These are phyloP conservation scores for Morpho deidamia DNA, from an alignment of 2,888 invertebrate species.

Conservation along the genomic window DNA sequence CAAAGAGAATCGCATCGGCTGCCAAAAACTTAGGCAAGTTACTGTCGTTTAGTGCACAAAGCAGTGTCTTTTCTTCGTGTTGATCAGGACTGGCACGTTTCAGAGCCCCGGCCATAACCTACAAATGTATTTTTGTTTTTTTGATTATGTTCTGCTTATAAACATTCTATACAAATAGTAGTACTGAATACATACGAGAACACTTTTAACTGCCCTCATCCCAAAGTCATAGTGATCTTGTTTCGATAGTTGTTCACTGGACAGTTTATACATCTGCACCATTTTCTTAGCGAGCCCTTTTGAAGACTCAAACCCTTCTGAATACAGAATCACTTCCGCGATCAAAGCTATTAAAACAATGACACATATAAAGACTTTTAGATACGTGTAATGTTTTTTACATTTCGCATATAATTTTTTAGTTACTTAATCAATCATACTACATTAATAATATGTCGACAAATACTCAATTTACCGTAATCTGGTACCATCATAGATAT, in stretches of 20 bases:
- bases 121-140: background rate
- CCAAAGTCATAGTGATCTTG: slow-evolving; percentile 96
- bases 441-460: too few species aligned
- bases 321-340: slow-evolving; percentile 95
- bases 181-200: slow-evolving; percentile 73
- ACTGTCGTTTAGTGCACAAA: slow-evolving; percentile 91
- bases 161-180: too few species aligned
- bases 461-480: slow-evolving; percentile 79
- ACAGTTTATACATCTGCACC: slow-evolving; percentile 95
- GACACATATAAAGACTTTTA: too few species aligned
- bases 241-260: slow-evolving; percentile 93
- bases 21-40: slow-evolving; percentile 94
- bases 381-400: too few species aligned
- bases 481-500: slow-evolving; percentile 96
- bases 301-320: slow-evolving; percentile 94
- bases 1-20: slow-evolving; percentile 90
- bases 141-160: too few species aligned
- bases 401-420: too few species aligned
- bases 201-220: slow-evolving; percentile 96
- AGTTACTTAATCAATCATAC: too few species aligned
- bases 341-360: slow-evolving; percentile 80
- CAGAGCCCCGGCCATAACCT: slow-evolving; percentile 92
- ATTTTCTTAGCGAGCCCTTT: slow-evolving; percentile 92
- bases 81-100: slow-evolving; percentile 92
- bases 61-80: slow-evolving; percentile 89